A percentile compares a stretch with the other conserved stretches of the same genome.
Evolutionary conservation across 2,797 vertebrate species (phyloP).

Genomic region (Mallotus villosus): DNA sequence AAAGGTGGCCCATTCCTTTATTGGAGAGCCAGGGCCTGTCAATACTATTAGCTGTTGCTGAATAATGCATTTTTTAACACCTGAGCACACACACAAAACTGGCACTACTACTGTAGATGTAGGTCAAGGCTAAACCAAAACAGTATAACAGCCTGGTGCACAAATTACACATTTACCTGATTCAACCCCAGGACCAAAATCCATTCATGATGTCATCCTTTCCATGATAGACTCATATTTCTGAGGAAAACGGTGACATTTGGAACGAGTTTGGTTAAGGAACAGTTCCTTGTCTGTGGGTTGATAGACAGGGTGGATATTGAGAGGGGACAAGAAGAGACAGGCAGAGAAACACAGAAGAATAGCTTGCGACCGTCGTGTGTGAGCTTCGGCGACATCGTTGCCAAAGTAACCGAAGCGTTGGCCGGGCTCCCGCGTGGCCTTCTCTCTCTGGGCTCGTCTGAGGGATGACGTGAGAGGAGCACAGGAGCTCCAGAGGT

Average conservation of each 20-base stretch:
- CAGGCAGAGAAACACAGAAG: not conserved
- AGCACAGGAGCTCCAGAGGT: constrained; percentile 16
- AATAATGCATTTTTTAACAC: constrained; percentile 36
- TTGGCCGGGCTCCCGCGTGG: not conserved
- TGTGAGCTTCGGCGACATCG: not conserved
- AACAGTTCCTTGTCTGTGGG: not conserved
- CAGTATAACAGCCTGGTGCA: constrained; percentile 21
- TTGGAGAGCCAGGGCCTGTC: constrained; percentile 41
- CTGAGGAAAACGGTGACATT: no score
- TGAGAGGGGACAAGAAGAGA: not conserved
- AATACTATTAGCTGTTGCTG: constrained; percentile 45
- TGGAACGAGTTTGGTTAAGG: no score
- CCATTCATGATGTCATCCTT: constrained; percentile 9
- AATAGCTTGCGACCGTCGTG: not conserved
- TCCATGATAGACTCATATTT: not conserved
- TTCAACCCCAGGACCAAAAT: constrained; percentile 19
- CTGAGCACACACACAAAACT: constrained; percentile 15
- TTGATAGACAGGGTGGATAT: not conserved
- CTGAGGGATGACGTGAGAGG: constrained; percentile 31
- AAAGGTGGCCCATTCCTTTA: constrained; percentile 27
- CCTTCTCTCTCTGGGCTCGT: constrained; percentile 23
- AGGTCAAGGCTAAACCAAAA: constrained; percentile 6
- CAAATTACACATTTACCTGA: constrained; percentile 18
- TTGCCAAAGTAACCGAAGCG: constrained; percentile 16
- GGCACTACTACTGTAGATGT: not conserved